Evolutionary conservation across 1,140 invertebrate genomes (phyloP), one percentile per base, ranked within the genome.

Genomic region (Venturia canescens): DNA sequence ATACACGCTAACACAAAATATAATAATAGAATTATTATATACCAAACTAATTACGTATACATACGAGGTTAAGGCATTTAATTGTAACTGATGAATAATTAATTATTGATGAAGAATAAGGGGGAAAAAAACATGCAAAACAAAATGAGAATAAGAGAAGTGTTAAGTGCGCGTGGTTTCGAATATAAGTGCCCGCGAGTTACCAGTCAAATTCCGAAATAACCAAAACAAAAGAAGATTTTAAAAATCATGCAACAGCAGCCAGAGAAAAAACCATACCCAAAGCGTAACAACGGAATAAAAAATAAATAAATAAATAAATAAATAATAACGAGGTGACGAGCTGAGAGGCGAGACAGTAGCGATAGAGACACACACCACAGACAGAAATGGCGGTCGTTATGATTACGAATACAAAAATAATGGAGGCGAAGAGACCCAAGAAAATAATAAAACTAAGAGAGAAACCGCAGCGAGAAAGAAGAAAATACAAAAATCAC

Each of bases 71-170:
- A 21, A 27, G 34, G 48, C 57, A 27, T 57, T 57, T 57, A 82
- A 85, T 81, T 82, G 79, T 82, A 38, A 85, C 80, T 83, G 78
- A 84, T 81, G 31, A 81, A 79, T 83, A 81, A 82, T 81, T 82
- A 81, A 83, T 70, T 77, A 77, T 78, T 85, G 79, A 81, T 69
- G 76, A 81, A 63, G 77, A 44, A 44, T 44, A 11, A 44, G 13
- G 13, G 13, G 13, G 1, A 48, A 60, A 75, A 23, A 38, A n/a
- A 75, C 53, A 44, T n/a, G n/a, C n/a, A 27, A 16, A 75, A 66
- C 0, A 66, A 38, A 16, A 80, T 11, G 16, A 44, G n/a, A n/a
- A n/a, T n/a, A n/a, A n/a, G n/a, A 44, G 38, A 13, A 44, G 38
- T 44, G 38, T 44, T 44, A 44, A 44, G 38, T 44, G 38, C 38